Evolutionary conservation across 2,888 invertebrate species (phyloP).

Genomic region (Pelosia muscerda): DNA sequence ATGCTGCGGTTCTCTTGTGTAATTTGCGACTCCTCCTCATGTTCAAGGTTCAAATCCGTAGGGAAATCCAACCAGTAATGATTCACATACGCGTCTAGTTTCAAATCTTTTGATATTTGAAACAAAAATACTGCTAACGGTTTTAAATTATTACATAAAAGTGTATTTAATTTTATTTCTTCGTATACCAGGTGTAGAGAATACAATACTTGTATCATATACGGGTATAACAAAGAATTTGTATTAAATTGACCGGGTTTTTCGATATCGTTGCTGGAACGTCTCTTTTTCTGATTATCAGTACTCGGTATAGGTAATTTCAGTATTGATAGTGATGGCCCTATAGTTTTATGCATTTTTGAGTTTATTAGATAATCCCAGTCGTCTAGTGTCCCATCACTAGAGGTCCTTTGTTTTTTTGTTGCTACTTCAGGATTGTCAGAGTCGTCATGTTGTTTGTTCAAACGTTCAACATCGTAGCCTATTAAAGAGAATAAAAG

Average conservation of each 20-base stretch:
- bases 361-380: constrained; percentile 91
- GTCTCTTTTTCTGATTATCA: constrained; percentile 49
- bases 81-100: constrained; percentile 89
- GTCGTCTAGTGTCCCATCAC: constrained; percentile 92
- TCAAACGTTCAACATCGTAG: constrained; percentile 89
- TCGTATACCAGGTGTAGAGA: constrained; percentile 96
- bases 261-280: constrained; percentile 56
- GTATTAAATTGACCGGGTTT: constrained; percentile 85
- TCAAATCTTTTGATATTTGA: constrained; percentile 92
- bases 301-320: constrained; percentile 61
- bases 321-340: constrained; percentile 77
- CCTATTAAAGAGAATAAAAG: constrained; percentile 89
- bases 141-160: constrained; percentile 89
- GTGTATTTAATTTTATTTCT: constrained; percentile 93
- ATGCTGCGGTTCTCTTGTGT: constrained; percentile 86
- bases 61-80: constrained; percentile 97
- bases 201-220: constrained; percentile 91
- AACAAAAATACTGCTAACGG: constrained; percentile 90
- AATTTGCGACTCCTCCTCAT: constrained; percentile 83
- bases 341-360: constrained; percentile 84
- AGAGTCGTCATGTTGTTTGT: constrained; percentile 75
- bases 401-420: constrained; percentile 93
- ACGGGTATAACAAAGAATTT: constrained; percentile 90
- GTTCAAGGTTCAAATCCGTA: constrained; percentile 79
- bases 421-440: constrained; percentile 85